phyloP scores from a whole-genome alignment of 2,888 invertebrate genomes.

The Leistus spinibarbis region DNA sequence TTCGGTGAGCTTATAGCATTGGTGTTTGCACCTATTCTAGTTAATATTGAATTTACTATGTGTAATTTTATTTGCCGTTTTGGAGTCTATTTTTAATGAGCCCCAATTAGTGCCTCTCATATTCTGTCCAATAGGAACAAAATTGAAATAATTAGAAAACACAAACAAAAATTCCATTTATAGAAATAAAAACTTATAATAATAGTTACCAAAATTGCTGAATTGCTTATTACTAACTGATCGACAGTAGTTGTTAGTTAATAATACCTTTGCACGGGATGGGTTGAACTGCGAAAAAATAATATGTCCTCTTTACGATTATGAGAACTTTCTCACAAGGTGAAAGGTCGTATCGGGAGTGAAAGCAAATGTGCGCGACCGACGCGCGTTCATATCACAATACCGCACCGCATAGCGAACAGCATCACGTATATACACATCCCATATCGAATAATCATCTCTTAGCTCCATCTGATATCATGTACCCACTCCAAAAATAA shows the following conservation, averaged over 20 bases:
- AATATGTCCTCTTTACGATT: slow-evolving; percentile 7
- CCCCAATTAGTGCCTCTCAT: no score
- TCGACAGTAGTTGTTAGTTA: neutral
- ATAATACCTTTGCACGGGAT: neutral
- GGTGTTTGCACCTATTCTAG: no score
- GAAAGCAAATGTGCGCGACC: neutral
- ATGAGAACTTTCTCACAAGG: slow-evolving; percentile 49
- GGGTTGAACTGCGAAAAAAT: neutral
- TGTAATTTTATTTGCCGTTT: no score
- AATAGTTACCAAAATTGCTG: neutral
- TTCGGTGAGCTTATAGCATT: no score
- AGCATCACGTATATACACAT: neutral
- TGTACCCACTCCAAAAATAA: neutral
- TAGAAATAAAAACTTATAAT: no score
- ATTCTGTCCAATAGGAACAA: no score
- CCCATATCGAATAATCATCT: neutral
- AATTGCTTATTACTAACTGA: neutral
- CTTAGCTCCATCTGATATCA: neutral
- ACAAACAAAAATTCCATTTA: no score
- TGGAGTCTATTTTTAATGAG: no score
- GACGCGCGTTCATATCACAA: neutral
- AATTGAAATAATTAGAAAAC: no score
- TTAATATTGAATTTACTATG: no score
- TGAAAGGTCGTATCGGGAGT: slow-evolving; percentile 42
- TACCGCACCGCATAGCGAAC: neutral